Evolutionary conservation across 2,113 vertebrate genomes (phyloP).

Genomic region (Athene noctua): DNA sequence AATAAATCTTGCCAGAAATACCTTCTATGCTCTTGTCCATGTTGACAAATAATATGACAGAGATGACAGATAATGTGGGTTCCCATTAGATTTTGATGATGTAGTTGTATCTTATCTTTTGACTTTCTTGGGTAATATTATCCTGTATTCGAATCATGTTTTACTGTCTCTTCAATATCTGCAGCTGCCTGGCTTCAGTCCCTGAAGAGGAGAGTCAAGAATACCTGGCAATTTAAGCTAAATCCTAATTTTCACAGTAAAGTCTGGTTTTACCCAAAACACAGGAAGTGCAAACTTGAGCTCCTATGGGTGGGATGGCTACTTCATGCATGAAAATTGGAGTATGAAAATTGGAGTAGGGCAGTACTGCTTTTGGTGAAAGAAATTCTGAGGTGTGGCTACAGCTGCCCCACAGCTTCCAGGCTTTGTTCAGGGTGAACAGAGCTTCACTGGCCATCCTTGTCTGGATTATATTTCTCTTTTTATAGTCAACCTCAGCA

Average conservation of each 20-base stretch:
- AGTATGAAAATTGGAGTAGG: background rate
- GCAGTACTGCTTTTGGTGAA: background rate
- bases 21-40: background rate
- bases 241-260: background rate
- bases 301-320: background rate
- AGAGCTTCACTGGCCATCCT: background rate
- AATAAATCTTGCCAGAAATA: constrained; percentile 8
- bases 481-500: background rate
- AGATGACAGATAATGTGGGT: background rate
- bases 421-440: background rate
- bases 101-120: background rate
- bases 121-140: background rate
- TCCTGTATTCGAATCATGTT: background rate
- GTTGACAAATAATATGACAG: constrained; percentile 10
- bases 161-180: background rate
- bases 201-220: background rate
- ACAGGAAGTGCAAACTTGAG: background rate
- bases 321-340: background rate
- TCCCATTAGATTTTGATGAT: background rate
- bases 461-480: background rate
- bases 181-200: background rate
- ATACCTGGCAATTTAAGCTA: background rate
- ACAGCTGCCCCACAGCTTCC: background rate
- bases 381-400: background rate
- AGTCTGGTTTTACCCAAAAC: background rate